Conservation (phyloP, 2,888 invertebrate species). For the Cataglyphis altisquamis region DNA sequence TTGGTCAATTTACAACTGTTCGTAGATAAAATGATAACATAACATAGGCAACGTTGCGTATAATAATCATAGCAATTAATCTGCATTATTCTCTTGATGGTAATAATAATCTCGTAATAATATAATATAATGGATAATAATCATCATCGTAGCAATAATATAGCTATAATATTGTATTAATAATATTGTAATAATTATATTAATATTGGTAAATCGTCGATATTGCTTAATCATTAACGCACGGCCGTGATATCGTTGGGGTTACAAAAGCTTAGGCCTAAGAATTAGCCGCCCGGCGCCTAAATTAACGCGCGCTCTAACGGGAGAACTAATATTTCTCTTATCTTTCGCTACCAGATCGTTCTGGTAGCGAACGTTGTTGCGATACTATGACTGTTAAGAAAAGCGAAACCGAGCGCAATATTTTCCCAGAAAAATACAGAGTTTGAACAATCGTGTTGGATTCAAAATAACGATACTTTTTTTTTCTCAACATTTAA, state of each 20-base stretch:
- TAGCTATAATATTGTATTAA: too few species aligned
- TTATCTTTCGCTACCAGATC: background rate
- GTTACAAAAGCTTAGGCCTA: slow-evolving; percentile 75
- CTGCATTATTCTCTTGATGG: slow-evolving; percentile 64
- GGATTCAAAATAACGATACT: slow-evolving; percentile 10
- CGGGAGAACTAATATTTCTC: slow-evolving; percentile 41
- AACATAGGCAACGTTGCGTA: slow-evolving; percentile 79
- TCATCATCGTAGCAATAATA: slow-evolving; percentile 62
- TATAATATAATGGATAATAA: slow-evolving; percentile 58
- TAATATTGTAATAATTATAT: slow-evolving; percentile 72
- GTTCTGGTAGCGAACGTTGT: background rate
- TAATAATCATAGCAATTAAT: slow-evolving; percentile 79
- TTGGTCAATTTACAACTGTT: slow-evolving; percentile 77
- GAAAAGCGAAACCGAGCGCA: slow-evolving; percentile 21
- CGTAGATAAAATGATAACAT: slow-evolving; percentile 81
- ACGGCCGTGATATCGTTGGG: slow-evolving; percentile 60
- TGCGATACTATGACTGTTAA: slow-evolving; percentile 27
- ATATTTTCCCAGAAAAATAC: background rate
- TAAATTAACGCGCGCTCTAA: slow-evolving; percentile 25
- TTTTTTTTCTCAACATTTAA: too few species aligned
- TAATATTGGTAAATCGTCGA: slow-evolving; percentile 73
- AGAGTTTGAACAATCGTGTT: slow-evolving; percentile 1
- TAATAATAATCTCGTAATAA: slow-evolving; percentile 69
- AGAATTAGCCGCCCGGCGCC: slow-evolving; percentile 42
- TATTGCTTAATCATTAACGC: slow-evolving; percentile 60